A percentile compares a stretch with the other conserved stretches of the same genome.
phyloP scores from a whole-genome alignment of 2,888 invertebrate genomes.

The Pristionchus maxplancki region DNA sequence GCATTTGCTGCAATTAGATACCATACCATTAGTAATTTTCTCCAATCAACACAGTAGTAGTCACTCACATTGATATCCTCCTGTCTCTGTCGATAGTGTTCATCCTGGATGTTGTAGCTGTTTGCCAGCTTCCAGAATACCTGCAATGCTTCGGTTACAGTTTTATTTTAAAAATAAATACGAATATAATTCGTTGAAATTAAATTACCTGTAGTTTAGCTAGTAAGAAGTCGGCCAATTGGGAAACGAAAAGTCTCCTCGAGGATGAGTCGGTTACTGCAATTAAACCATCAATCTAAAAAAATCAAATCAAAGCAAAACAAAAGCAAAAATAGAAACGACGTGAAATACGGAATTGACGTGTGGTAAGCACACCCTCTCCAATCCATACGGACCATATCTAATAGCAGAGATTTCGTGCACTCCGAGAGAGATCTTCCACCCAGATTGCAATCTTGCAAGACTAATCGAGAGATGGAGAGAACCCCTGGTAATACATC shows the following conservation, averaged over 20 bases:
- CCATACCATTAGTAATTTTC: neutral
- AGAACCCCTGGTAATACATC: too few species aligned
- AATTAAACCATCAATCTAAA: neutral
- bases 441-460: neutral
- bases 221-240: constrained; percentile 86
- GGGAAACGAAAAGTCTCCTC: constrained; percentile 87
- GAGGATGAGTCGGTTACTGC: constrained; percentile 81
- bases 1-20: constrained; percentile 72
- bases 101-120: constrained; percentile 91
- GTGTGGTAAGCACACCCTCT: neutral
- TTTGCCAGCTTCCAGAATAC: constrained; percentile 96
- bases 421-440: neutral
- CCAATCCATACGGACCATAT: neutral
- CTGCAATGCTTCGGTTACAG: constrained; percentile 83
- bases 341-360: neutral
- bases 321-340: neutral
- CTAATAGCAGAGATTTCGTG: neutral
- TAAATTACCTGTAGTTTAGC: constrained; percentile 78
- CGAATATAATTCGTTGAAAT: neutral
- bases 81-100: constrained; percentile 81
- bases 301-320: too few species aligned
- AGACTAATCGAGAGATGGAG: neutral
- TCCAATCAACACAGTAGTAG: neutral
- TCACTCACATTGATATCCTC: constrained; percentile 74
- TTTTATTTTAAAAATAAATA: neutral